Evolutionary conservation across 1,140 invertebrate genomes (phyloP).

Genomic region (Magallana angulata): DNA sequence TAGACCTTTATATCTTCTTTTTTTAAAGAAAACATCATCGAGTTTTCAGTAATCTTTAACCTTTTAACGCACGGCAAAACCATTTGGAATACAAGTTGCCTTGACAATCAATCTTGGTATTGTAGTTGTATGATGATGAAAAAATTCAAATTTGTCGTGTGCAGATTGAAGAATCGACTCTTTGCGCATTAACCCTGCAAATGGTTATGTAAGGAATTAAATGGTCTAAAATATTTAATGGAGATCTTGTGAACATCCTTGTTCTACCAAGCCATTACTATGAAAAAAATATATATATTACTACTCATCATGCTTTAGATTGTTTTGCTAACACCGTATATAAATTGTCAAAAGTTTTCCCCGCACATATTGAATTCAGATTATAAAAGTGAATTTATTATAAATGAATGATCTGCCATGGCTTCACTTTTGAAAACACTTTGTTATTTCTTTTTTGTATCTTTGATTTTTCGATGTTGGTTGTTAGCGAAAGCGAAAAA

Average conservation of each 20-base stretch:
- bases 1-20: too few relatives aligned
- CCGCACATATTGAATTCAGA: not conserved
- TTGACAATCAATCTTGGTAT: not conserved
- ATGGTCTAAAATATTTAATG: not conserved
- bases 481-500: too few relatives aligned
- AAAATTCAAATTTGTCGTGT: not conserved
- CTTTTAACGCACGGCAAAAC: too few relatives aligned
- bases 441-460: not conserved
- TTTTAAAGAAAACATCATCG: too few relatives aligned
- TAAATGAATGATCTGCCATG: not conserved
- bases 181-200: not conserved
- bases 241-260: not conserved
- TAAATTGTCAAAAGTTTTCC: not conserved
- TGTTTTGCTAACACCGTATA: not conserved
- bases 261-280: not conserved
- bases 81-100: not conserved
- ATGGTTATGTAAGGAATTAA: not conserved
- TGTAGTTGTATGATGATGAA: not conserved
- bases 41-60: too few relatives aligned
- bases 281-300: not conserved
- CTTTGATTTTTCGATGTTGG: too few relatives aligned
- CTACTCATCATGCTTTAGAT: not conserved
- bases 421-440: conserved; percentile 19
- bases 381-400: not conserved
- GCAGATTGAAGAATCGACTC: not conserved